Conservation (phyloP, 2,888 invertebrate genomes). For the Phyllotreta cruciferae region DNA sequence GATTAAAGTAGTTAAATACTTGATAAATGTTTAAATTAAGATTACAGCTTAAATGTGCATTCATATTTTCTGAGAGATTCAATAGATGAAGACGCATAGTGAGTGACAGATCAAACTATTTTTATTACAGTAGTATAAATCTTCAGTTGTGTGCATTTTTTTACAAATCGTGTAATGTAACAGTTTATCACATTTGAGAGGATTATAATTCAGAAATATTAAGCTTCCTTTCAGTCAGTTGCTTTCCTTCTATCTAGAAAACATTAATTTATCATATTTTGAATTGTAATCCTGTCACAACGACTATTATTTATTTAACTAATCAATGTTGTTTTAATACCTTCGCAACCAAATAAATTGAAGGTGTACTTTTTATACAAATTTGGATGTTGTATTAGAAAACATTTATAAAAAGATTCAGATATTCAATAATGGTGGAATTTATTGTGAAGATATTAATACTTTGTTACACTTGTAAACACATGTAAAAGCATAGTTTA, state of each 20-base stretch:
- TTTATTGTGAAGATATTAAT: too few species aligned
- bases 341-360: too few species aligned
- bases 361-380: too few species aligned
- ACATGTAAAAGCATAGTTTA: too few species aligned
- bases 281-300: conserved; percentile 11
- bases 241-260: not conserved
- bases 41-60: not conserved
- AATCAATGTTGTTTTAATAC: not conserved
- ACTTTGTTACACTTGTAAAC: too few species aligned
- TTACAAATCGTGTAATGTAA: conserved; percentile 10
- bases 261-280: not conserved
- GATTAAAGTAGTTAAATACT: not conserved
- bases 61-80: conserved; percentile 19
- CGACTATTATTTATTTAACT: conserved; percentile 10
- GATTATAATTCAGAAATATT: conserved; percentile 8
- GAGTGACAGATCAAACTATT: conserved; percentile 29
- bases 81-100: conserved; percentile 27
- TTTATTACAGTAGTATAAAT: conserved; percentile 15
- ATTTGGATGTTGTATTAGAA: too few species aligned
- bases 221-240: not conserved
- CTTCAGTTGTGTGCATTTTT: conserved; percentile 20
- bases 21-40: not conserved
- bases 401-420: too few species aligned
- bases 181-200: conserved; percentile 6
- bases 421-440: too few species aligned